Conservation (phyloP, 1,140 invertebrate genomes). For the Calliopsis andreniformis region DNA sequence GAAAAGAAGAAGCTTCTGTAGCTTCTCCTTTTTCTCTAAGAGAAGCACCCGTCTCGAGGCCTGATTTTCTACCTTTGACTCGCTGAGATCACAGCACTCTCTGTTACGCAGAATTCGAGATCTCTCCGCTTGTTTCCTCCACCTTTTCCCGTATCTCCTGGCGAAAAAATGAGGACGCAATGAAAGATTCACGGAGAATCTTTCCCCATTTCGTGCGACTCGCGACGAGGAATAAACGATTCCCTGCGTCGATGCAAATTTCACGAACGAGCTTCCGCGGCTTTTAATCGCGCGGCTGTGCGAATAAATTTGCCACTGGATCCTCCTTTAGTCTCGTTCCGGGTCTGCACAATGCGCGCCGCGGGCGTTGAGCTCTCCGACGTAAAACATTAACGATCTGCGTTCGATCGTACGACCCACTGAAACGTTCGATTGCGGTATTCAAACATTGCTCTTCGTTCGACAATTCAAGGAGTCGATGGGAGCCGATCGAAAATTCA, state of each 20-base stretch:
- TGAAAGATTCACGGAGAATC: constrained; percentile 11
- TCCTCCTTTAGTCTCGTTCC: not conserved
- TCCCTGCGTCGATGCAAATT: constrained; percentile 9
- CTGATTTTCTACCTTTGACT: not conserved
- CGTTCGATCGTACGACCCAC: not conserved
- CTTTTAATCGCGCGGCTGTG: constrained; percentile 5
- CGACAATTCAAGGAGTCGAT: constrained; percentile 21
- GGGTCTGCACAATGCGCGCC: not conserved
- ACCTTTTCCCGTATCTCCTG: not conserved
- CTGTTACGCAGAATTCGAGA: not conserved
- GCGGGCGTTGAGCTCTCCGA: not conserved
- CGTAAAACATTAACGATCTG: constrained; percentile 26
- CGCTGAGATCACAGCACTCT: not conserved
- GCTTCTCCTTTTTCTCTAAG: too few species aligned
- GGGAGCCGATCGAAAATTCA: constrained; percentile 2
- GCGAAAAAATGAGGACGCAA: not conserved
- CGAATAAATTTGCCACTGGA: constrained; percentile 1
- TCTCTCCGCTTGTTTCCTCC: not conserved
- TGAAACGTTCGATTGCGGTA: not conserved
- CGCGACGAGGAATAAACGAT: not conserved
- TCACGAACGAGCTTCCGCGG: not conserved
- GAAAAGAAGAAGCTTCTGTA: not conserved
- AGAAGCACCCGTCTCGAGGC: constrained; percentile 12
- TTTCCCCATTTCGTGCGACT: not conserved
- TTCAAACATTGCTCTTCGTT: constrained; percentile 9